Conservation (phyloP, 2,888 invertebrate species). For the Phalangium opilio region DNA sequence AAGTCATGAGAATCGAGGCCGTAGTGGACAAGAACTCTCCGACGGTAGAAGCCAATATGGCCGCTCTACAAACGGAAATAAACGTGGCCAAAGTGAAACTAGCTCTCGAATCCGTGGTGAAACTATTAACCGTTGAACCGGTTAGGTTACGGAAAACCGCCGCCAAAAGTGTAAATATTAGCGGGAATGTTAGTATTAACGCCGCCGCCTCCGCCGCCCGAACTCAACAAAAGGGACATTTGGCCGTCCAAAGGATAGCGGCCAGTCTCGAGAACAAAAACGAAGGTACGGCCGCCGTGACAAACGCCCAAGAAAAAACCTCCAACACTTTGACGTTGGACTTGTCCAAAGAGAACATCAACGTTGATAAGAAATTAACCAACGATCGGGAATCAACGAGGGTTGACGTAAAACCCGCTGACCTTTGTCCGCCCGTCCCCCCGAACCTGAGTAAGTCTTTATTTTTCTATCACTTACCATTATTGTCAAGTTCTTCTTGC, state of each 20-base stretch:
- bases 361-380: neutral
- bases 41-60: conserved; percentile 16
- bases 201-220: neutral
- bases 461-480: too few species aligned
- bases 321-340: neutral
- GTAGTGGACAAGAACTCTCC: conserved; percentile 19
- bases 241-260: neutral
- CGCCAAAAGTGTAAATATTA: neutral
- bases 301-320: too few species aligned
- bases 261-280: neutral
- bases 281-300: too few species aligned
- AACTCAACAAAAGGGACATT: too few species aligned
- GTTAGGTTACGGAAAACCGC: neutral
- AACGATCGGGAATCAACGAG: too few species aligned
- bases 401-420: neutral
- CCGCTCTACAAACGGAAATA: conserved; percentile 13
- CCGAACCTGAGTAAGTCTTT: conserved; percentile 7
- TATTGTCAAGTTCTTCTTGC: too few species aligned
- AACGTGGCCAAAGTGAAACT: conserved; percentile 14
- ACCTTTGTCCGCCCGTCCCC: conserved; percentile 4
- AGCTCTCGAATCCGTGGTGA: conserved; percentile 9
- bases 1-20: conserved; percentile 17
- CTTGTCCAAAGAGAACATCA: neutral
- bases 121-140: neutral
- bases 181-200: neutral